Evolutionary conservation across 2,888 invertebrate species (phyloP).

Genomic region (Eupithecia vulgata): DNA sequence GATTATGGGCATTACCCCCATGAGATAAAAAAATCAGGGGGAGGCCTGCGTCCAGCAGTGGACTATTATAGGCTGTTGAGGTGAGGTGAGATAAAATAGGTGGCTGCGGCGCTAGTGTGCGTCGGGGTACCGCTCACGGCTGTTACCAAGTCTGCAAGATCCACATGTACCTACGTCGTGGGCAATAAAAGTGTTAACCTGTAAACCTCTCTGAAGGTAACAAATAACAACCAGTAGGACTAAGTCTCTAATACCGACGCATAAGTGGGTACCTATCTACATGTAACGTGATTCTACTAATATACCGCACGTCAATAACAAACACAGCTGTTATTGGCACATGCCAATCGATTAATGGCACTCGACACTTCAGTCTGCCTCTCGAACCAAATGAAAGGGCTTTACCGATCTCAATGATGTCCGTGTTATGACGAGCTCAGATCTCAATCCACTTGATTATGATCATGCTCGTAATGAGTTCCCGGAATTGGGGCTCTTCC

Average conservation of each 20-base stretch:
- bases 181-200: too few relatives aligned
- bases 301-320: not conserved
- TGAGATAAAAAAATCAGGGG: too few relatives aligned
- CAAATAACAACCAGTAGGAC: too few relatives aligned
- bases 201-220: too few relatives aligned
- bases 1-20: too few relatives aligned
- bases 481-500: not conserved
- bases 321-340: conserved; percentile 28
- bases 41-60: too few relatives aligned
- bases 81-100: too few relatives aligned
- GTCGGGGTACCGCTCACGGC: too few relatives aligned
- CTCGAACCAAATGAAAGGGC: conserved; percentile 7
- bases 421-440: not conserved
- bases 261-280: not conserved
- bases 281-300: not conserved
- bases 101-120: too few relatives aligned
- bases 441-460: not conserved
- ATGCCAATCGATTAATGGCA: conserved; percentile 26
- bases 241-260: not conserved
- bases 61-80: too few relatives aligned
- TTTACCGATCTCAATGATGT: conserved; percentile 17
- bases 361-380: conserved; percentile 19
- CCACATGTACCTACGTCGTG: too few relatives aligned
- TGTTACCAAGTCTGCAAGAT: too few relatives aligned
- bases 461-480: not conserved